Evolutionary conservation across 1,140 invertebrate genomes (phyloP), one percentile per base, ranked within the genome.

Genomic region (Habropoda laboriosa): DNA sequence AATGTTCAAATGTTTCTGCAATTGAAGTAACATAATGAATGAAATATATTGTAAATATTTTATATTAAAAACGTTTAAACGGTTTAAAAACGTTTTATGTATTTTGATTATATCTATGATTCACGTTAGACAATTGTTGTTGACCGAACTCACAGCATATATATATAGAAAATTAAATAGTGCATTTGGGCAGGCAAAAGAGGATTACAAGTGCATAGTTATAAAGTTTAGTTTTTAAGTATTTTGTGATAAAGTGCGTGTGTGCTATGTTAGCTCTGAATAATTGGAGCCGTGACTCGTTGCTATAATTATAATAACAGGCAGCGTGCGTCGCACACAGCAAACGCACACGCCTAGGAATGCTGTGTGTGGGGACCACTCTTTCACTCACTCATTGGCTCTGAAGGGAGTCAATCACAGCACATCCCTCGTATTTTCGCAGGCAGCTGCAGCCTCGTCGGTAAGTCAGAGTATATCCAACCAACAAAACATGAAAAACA

Each of bases 281-380:
- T 81, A 90, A 89, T 89, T 88, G 86, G 90, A 90, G 89, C 90
- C 88, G 90, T 91, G 90, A 91, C 85, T 90, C 89, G 90, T 91
- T 91, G 90, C 88, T 91, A 89, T 91, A 90, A 91, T 91, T 91
- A 90, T 91, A 91, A 91, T 91, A 86, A 91, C 90, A 91, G 90
- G 90, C 90, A 90, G 89, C 90, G 90, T 89, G 89, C 87, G 89
- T 90, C 89, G 89, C 89, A 90, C 89, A 90, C 89, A 90, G 87
- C 89, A 90, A 90, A 90, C 85, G 86, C 88, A 90, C 90, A 91
- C 89, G 88, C 86, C 89, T 91, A 91, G 90, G 90, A 90, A 90
- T 89, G 89, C 87, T 89, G 88, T 90, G 88, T 90, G 82, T 90
- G 90, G 86, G 86, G 82, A 87, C 88, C 87, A 89, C 89, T 87